These are phyloP conservation scores for Pangasius djambal DNA, from an alignment of 2,797 vertebrate genomes.

Conservation along the genomic window DNA sequence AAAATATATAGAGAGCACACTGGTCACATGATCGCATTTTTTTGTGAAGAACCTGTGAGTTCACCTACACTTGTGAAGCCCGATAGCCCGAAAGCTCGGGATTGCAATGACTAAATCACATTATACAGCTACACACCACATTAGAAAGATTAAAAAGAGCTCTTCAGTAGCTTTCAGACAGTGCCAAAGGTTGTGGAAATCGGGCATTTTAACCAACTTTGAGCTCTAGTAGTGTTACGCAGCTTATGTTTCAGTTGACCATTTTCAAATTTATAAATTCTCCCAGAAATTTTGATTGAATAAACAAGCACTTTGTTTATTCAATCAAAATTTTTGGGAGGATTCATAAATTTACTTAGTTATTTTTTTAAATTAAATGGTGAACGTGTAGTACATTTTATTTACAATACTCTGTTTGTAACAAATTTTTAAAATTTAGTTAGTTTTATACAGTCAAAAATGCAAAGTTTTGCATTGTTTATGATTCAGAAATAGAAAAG, in stretches of 20 bases:
- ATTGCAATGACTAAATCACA: background rate
- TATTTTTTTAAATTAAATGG: background rate
- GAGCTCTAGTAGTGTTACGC: background rate
- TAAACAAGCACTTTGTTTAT: too few species aligned
- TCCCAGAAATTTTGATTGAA: too few species aligned
- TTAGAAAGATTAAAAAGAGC: background rate
- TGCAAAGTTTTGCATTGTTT: too few species aligned
- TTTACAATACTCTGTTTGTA: too few species aligned
- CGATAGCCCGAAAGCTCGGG: background rate
- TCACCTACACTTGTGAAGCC: background rate
- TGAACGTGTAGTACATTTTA: background rate
- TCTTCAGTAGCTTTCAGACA: background rate
- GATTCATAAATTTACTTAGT: background rate
- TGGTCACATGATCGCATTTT: background rate
- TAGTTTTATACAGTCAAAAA: background rate
- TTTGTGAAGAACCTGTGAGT: background rate
- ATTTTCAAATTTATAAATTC: background rate
- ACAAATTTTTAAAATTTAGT: background rate
- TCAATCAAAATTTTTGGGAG: background rate
- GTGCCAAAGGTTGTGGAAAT: background rate
- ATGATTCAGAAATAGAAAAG: too few species aligned
- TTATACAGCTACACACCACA: background rate
- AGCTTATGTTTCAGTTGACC: background rate
- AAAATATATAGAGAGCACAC: background rate
- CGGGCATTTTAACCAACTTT: background rate